These are phyloP conservation scores for Myotis myotis DNA, from an alignment of 2,797 vertebrate genomes.

Conservation along the genomic window DNA sequence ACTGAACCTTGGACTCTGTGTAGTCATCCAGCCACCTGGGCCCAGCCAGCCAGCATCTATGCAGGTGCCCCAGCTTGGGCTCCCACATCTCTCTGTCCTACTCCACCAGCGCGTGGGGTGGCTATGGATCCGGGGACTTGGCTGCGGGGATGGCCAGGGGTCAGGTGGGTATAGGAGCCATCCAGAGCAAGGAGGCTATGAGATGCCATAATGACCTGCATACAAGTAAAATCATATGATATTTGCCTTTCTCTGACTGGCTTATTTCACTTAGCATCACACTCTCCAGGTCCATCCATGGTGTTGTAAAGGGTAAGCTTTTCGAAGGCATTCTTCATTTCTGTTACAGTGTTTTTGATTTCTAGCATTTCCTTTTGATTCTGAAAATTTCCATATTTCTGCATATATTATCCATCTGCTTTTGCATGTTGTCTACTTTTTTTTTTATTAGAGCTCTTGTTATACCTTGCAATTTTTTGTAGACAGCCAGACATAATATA, in stretches of 20 bases:
- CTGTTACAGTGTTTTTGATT: neutral
- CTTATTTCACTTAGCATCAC: neutral
- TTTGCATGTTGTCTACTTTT: neutral
- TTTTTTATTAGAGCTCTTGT: neutral
- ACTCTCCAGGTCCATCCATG: neutral
- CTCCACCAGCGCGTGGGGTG: neutral
- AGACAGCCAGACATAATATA: neutral
- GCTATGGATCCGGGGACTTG: neutral
- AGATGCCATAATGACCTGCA: neutral
- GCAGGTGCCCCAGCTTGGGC: neutral
- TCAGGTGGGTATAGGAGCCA: neutral
- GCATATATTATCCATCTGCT: neutral
- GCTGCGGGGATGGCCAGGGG: neutral
- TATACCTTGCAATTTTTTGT: neutral
- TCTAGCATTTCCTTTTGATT: neutral
- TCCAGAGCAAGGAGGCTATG: neutral
- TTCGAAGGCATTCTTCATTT: slow-evolving; percentile 9
- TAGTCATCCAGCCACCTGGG: neutral
- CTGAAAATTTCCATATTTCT: neutral
- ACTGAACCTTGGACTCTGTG: neutral
- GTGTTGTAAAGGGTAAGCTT: neutral
- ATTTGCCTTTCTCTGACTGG: neutral
- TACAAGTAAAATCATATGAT: neutral
- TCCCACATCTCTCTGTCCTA: neutral
- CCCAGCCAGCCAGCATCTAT: neutral